A percentile compares a stretch with the other conserved stretches of the same genome.
phyloP scores from a whole-genome alignment of 2,797 vertebrate species.

The Threskiornis aethiopicus region DNA sequence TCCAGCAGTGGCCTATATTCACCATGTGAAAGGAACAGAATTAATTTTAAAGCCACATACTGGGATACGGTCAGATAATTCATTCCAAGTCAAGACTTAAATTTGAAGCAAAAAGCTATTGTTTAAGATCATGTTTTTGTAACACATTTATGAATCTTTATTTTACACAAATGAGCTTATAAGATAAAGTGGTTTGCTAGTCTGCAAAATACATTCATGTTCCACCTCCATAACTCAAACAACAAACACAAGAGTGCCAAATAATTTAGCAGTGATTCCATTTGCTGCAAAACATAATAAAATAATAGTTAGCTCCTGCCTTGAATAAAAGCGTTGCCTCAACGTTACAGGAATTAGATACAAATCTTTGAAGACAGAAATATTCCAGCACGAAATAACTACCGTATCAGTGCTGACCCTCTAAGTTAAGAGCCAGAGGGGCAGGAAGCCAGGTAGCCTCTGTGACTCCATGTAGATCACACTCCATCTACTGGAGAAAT shows the following conservation, averaged over 20 bases:
- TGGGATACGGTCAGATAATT: background rate
- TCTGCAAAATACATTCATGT: background rate
- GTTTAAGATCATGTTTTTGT: background rate
- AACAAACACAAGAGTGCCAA: background rate
- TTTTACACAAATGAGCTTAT: background rate
- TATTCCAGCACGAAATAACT: background rate
- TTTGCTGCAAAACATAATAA: too few relatives aligned
- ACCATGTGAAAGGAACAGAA: background rate
- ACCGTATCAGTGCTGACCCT: background rate
- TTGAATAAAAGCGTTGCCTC: background rate
- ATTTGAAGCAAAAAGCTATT: background rate
- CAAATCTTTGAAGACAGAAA: background rate
- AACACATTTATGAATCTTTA: background rate
- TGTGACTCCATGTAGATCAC: background rate
- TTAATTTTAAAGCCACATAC: background rate
- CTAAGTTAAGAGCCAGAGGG: background rate
- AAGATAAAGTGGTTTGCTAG: background rate
- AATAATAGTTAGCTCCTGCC: too few relatives aligned
- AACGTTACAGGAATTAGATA: background rate
- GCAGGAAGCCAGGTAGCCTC: background rate
- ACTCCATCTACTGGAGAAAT: constrained; percentile 53
- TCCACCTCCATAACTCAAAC: background rate
- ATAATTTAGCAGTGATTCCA: background rate
- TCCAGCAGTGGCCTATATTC: background rate
- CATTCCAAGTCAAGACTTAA: background rate